Conservation (phyloP, 1,140 invertebrate genomes). For the Musca domestica region DNA sequence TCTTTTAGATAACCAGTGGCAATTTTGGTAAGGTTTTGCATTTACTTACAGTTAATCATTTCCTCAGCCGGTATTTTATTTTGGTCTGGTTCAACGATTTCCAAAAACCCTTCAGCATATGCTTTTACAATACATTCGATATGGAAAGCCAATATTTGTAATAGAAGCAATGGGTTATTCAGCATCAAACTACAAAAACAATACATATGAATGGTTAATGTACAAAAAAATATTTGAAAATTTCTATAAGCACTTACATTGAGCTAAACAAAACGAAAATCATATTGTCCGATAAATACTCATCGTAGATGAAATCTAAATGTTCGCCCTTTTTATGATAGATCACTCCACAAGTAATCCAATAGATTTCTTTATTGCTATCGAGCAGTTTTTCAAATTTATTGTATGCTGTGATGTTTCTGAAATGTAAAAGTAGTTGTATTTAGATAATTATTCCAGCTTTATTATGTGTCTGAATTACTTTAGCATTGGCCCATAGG, state of each 20-base stretch:
- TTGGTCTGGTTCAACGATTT: slow-evolving; percentile 47
- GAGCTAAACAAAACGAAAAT: slow-evolving; percentile 52
- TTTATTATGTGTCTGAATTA: slow-evolving; percentile 29
- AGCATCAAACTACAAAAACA: slow-evolving; percentile 42
- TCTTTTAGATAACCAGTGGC: neutral
- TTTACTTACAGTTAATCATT: slow-evolving; percentile 47
- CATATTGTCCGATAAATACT: slow-evolving; percentile 52
- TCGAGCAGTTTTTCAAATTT: slow-evolving; percentile 51
- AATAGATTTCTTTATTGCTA: slow-evolving; percentile 50
- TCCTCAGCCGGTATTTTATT: slow-evolving; percentile 47
- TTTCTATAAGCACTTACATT: slow-evolving; percentile 38
- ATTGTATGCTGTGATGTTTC: slow-evolving; percentile 51
- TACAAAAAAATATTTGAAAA: neutral
- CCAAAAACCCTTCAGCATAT: slow-evolving; percentile 50
- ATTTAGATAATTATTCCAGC: slow-evolving; percentile 5
- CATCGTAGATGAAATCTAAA: slow-evolving; percentile 52
- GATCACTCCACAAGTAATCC: slow-evolving; percentile 49
- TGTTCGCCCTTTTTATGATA: slow-evolving; percentile 52
- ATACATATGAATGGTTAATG: neutral
- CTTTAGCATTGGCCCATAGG: slow-evolving; percentile 50
- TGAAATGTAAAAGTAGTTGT: slow-evolving; percentile 23
- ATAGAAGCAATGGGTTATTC: slow-evolving; percentile 50
- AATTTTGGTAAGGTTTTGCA: neutral
- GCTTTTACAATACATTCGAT: slow-evolving; percentile 51
- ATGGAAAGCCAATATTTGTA: slow-evolving; percentile 53